A percentile compares a stretch with the other conserved stretches of the same genome.
phyloP scores from a whole-genome alignment of 2,797 vertebrate species.

The Phataginus tricuspis region DNA sequence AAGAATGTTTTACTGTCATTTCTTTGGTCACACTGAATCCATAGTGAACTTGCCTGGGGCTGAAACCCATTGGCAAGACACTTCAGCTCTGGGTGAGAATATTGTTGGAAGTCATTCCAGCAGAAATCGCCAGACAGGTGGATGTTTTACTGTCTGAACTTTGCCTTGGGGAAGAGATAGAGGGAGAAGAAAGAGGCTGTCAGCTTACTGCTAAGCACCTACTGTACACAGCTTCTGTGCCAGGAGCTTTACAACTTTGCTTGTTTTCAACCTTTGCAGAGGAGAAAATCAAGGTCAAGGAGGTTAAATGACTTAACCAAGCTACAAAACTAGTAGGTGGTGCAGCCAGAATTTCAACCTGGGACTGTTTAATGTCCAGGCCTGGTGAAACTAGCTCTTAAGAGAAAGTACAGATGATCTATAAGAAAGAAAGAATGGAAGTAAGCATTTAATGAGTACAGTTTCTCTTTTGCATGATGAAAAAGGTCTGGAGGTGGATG shows the following conservation, averaged over 20 bases:
- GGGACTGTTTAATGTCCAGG: neutral
- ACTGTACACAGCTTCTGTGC: neutral
- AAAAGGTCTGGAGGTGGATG: neutral
- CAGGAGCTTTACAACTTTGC: neutral
- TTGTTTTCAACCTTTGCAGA: neutral
- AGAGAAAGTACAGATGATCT: neutral
- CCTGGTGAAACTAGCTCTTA: neutral
- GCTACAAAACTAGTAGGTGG: neutral
- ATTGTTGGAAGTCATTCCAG: constrained; percentile 80
- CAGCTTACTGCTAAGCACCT: neutral
- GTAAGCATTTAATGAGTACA: neutral
- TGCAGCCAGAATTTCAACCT: neutral
- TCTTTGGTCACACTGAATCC: no score
- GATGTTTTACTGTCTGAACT: constrained; percentile 68
- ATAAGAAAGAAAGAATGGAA: neutral
- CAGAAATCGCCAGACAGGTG: constrained; percentile 74
- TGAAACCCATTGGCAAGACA: no score
- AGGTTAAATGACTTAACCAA: no score
- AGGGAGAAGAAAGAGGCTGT: neutral
- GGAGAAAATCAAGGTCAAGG: neutral
- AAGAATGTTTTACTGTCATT: no score
- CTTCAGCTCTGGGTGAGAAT: constrained; percentile 76
- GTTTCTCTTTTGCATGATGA: neutral
- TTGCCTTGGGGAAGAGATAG: neutral
- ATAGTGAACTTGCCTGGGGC: no score